phyloP scores from a whole-genome alignment of 2,797 vertebrate species.

The Iguana delicatissima region DNA sequence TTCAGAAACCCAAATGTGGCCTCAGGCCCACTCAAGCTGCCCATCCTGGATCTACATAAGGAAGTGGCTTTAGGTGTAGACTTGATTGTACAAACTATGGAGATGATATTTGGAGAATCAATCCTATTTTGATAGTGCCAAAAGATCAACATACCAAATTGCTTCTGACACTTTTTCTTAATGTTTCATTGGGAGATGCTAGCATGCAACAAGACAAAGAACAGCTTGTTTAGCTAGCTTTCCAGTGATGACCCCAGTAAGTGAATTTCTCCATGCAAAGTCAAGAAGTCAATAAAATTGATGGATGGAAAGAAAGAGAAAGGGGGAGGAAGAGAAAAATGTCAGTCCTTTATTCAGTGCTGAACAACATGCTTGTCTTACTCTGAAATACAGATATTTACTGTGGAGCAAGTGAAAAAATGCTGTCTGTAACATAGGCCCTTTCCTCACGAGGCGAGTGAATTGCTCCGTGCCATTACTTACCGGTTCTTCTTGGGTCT shows the following conservation, averaged over 20 bases:
- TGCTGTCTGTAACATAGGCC: not conserved
- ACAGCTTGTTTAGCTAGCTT: conserved; percentile 53
- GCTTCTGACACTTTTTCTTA: not conserved
- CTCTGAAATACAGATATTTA: not conserved
- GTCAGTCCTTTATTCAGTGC: conserved; percentile 29
- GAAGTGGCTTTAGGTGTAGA: not conserved
- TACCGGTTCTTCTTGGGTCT: too few relatives aligned
- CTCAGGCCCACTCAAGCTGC: too few relatives aligned
- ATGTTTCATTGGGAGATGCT: conserved; percentile 50
- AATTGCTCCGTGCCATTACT: too few relatives aligned
- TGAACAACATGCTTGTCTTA: conserved; percentile 9
- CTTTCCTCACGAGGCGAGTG: too few relatives aligned
- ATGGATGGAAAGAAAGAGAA: conserved; percentile 31
- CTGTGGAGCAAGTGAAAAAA: not conserved
- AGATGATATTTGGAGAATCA: conserved; percentile 13
- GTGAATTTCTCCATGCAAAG: conserved; percentile 17
- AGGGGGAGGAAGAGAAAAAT: conserved; percentile 44
- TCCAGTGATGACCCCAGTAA: conserved; percentile 42
- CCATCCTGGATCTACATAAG: not conserved
- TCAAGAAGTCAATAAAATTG: conserved; percentile 58
- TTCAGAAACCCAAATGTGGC: too few relatives aligned
- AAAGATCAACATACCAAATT: conserved; percentile 24
- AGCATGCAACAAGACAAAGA: conserved; percentile 39
- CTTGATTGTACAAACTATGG: not conserved
- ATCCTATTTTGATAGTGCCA: not conserved